These are phyloP conservation scores for Sebastes fasciatus DNA, from an alignment of 2,113 vertebrate genomes.

Conservation along the genomic window DNA sequence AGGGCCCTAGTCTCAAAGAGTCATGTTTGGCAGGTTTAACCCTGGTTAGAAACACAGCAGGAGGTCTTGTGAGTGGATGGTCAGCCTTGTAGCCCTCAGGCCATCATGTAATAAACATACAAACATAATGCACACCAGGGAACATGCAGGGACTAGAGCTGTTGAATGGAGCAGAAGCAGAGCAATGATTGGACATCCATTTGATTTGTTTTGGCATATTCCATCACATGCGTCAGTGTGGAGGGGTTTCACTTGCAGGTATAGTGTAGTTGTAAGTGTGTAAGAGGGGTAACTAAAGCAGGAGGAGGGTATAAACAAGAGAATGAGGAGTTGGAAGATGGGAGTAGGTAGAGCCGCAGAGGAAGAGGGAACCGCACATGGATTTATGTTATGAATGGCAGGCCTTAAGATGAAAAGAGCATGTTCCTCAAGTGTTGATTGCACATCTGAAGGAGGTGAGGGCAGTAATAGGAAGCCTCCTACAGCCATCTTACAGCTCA, in stretches of 20 bases:
- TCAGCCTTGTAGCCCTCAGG: conserved; percentile 72
- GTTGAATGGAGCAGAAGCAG: conserved; percentile 11
- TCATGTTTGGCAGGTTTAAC: conserved; percentile 22
- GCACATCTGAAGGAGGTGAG: conserved; percentile 72
- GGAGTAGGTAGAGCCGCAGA: conserved; percentile 11
- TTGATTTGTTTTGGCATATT: neutral
- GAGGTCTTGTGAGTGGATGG: conserved; percentile 55
- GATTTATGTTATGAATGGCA: conserved; percentile 63
- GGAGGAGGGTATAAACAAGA: conserved; percentile 3
- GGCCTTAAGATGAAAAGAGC: conserved; percentile 68
- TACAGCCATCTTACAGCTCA: conserved; percentile 30
- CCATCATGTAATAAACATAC: conserved; percentile 56
- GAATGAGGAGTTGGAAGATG: neutral
- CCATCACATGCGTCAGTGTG: neutral
- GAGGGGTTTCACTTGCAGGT: neutral
- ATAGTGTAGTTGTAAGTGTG: neutral
- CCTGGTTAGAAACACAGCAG: conserved; percentile 18
- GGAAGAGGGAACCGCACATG: conserved; percentile 6
- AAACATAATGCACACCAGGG: conserved; percentile 23
- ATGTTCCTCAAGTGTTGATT: conserved; percentile 73
- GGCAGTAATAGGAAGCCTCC: conserved; percentile 58
- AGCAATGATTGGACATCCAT: neutral
- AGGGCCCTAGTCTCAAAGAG: no score
- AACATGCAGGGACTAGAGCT: neutral
- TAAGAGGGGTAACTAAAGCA: neutral